Evolutionary conservation across 2,797 vertebrate species (phyloP), one percentile per base, ranked within the genome.

Genomic region (Amniataba percoides): DNA sequence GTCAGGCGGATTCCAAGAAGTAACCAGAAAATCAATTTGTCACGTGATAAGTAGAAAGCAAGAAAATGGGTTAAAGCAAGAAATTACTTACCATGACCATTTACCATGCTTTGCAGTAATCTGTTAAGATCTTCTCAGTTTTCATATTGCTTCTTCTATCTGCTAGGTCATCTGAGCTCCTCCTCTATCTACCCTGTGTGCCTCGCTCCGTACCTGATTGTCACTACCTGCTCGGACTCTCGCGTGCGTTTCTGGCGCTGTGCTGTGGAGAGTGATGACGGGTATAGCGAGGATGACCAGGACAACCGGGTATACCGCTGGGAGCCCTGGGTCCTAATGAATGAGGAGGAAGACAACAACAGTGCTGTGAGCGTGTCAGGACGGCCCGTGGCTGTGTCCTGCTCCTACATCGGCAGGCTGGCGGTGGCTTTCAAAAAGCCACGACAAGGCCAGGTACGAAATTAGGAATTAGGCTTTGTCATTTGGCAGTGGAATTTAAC

Each of bases 121-220:
- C 8, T 31, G 13, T 25, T 57, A 8, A 55, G 42, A 14, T 23
- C 53, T 51, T 76, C 8, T 73, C 5, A 27, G 5, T 66, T 62
- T 45, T 66, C 1, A 0, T 52, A 34, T 12, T 79, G 7, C 7
- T 14, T 52, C 8, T 0, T 46, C n/a, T 57, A 73, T 60, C 19
- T 60, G 27, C 27, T 62, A 99, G 98, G 98, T 74, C 98, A 99
- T 82, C 94, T 99, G 80, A 99, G 98, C 82, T 99, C 98, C 81
- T 99, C 98, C 9, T 99, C 98, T 4, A 99, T 99, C 93, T 99
- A 99, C 86, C 98, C 98, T 0, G 98, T 99, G 67, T 99, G 98
- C 90, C 96, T 99, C 87, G 98, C 98, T 31, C 98, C 98, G 0
- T 99, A 99, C 76, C 91, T 99, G 90, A 96, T 99, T 49, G 98